Base-by-base conservation (phyloP, 2,797 vertebrate species). In the Erithacus rubecula region DNA sequence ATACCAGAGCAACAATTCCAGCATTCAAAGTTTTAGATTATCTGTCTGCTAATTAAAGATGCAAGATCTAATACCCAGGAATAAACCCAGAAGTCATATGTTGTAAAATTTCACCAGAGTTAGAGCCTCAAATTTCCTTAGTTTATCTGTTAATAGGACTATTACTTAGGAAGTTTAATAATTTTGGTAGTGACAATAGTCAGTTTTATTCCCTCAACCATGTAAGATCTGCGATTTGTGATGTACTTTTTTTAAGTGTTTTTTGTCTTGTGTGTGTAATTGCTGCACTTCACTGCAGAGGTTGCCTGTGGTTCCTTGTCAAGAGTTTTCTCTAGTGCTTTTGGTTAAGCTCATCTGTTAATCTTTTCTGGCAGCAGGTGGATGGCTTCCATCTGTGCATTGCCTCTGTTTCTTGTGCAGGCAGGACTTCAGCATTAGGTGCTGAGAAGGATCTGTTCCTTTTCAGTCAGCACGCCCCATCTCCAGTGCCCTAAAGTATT, bases 351-450 rank as follows among this genome's bases (percentile, higher is more conserved):
- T 44, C 13, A 5, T 55, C 36, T 59, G 8, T 32, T 59, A 44
- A 59, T 6, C 11, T 67, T 68, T 15, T 44, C 37, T 41, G 29
- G 20, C 43, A 72, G 32, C 14, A 41, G 30, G 21, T 43, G 46
- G 5, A 8, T 80, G 55, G 8, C 47, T 76, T 88, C 21, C 2
- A 2, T 71, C 16, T 0, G 0, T 46, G 4, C 14, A 2, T n/a
- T 71, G 14, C 11, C 10, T 62, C 23, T 76, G 3, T 72, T 81
- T 72, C 46, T 68, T 44, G 11, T 26, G 8, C 34, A 44, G 46
- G 14, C 14, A 72, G 20, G 15, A 63, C 12, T 63, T 68, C 5
- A 30, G 9, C 24, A 15, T 32, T 62, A 55, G 18, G 9, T 67
- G 49, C 4, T 53, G 55, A 70, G 36, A 86, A 59, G 27, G 39